Conservation (phyloP, 2,888 invertebrate species). For the Nipponacmea schrenckii region DNA sequence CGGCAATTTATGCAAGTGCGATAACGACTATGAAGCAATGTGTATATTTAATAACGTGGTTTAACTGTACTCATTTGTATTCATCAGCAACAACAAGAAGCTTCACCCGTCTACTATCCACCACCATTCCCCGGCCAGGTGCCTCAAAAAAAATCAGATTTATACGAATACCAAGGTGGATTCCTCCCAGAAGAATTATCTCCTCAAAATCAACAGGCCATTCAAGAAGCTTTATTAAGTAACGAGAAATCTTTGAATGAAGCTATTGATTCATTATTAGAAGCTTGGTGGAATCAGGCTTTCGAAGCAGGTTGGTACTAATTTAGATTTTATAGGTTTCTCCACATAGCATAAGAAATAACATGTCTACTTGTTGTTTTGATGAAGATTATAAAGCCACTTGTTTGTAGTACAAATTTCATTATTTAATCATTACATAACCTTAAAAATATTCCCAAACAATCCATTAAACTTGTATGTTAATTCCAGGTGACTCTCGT, state of each 20-base stretch:
- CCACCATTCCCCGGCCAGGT: slow-evolving; percentile 11
- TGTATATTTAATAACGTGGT: too few relatives aligned
- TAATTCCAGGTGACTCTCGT: slow-evolving; percentile 26
- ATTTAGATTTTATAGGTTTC: neutral
- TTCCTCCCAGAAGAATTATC: neutral
- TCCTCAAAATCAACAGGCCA: neutral
- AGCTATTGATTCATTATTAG: slow-evolving; percentile 24
- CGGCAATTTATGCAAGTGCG: too few relatives aligned
- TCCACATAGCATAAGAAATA: neutral
- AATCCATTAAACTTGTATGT: neutral
- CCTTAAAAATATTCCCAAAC: too few relatives aligned
- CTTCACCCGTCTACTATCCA: neutral
- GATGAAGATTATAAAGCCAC: too few relatives aligned
- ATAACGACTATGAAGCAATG: too few relatives aligned
- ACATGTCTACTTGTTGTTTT: neutral
- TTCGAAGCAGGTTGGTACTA: slow-evolving; percentile 26
- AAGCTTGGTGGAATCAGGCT: slow-evolving; percentile 31
- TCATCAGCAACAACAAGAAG: neutral
- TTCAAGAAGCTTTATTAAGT: slow-evolving; percentile 7
- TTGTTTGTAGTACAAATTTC: too few relatives aligned
- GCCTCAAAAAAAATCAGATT: slow-evolving; percentile 1
- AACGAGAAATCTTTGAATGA: slow-evolving; percentile 12
- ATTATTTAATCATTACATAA: too few relatives aligned
- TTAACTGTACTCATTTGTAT: too few relatives aligned
- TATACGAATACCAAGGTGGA: slow-evolving; percentile 9